phyloP scores from a whole-genome alignment of 2,888 invertebrate genomes.

The Penaeus monodon region DNA sequence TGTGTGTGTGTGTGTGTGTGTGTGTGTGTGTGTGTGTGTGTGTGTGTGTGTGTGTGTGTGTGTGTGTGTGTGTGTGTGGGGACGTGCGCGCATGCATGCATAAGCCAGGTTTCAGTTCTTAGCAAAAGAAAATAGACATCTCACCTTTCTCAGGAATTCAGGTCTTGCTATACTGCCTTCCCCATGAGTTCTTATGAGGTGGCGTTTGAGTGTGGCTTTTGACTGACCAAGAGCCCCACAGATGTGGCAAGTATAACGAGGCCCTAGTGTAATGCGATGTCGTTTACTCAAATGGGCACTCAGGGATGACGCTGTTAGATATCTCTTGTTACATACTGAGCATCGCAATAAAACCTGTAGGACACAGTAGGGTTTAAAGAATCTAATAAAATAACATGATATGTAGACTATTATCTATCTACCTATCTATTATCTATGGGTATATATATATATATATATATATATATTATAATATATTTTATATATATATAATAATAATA shows the following conservation, averaged over 20 bases:
- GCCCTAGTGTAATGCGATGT: slow-evolving; percentile 26
- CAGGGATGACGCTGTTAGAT: slow-evolving; percentile 25
- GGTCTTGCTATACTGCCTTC: background rate
- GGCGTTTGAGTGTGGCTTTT: slow-evolving; percentile 45
- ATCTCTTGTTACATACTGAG: slow-evolving; percentile 34
- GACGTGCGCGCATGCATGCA: too few relatives aligned
- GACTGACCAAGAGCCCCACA: slow-evolving; percentile 53
- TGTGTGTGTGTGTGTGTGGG: too few relatives aligned
- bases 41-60: too few relatives aligned
- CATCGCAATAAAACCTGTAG: slow-evolving; percentile 24
- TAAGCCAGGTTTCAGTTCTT: too few relatives aligned
- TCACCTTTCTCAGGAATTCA: slow-evolving; percentile 39
- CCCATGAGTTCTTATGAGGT: slow-evolving; percentile 42
- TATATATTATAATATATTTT: too few relatives aligned
- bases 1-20: background rate
- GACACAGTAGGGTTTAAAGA: too few relatives aligned
- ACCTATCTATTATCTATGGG: too few relatives aligned
- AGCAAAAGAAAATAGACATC: background rate
- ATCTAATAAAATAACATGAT: too few relatives aligned
- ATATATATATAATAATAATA: too few relatives aligned
- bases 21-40: background rate
- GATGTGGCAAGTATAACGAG: slow-evolving; percentile 40
- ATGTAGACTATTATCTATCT: too few relatives aligned
- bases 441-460: too few relatives aligned
- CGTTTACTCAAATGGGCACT: slow-evolving; percentile 38